Evolutionary conservation across 2,888 invertebrate genomes (phyloP).

Genomic region (Eupithecia centaureata): DNA sequence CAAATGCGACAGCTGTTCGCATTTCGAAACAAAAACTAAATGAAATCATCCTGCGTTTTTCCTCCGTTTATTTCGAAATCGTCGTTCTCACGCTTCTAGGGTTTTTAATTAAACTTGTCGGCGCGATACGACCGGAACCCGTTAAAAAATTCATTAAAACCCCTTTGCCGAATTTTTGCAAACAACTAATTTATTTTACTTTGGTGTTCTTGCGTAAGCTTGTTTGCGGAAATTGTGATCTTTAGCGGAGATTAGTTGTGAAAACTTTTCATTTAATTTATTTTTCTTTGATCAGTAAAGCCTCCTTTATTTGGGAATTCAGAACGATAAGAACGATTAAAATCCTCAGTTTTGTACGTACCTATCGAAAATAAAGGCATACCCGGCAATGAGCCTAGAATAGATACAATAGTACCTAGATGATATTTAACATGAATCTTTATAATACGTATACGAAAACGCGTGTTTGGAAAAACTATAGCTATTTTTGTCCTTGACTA

Average conservation of each 20-base stretch:
- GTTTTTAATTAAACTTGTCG: constrained; percentile 75
- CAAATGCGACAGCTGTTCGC: constrained; percentile 49
- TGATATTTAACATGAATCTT: too few relatives aligned
- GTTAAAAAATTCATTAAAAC: constrained; percentile 72
- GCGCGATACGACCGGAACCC: constrained; percentile 55
- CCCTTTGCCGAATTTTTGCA: constrained; percentile 58
- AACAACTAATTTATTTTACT: constrained; percentile 55
- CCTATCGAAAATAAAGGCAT: too few relatives aligned
- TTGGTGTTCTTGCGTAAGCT: constrained; percentile 32
- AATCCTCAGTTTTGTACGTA: too few relatives aligned
- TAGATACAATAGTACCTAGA: too few relatives aligned
- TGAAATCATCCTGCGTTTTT: constrained; percentile 52
- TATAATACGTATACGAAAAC: too few relatives aligned
- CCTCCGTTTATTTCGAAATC: constrained; percentile 64
- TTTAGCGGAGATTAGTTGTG: constrained; percentile 3
- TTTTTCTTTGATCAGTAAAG: background rate
- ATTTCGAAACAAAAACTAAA: constrained; percentile 54
- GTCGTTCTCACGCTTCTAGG: constrained; percentile 64
- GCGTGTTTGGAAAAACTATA: background rate
- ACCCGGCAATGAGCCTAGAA: too few relatives aligned
- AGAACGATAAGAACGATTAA: too few relatives aligned
- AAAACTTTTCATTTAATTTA: background rate
- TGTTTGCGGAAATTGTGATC: constrained; percentile 24
- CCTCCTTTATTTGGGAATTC: background rate
- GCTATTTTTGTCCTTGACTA: background rate